Evolutionary conservation across 2,888 invertebrate species (phyloP), one percentile per base, ranked within the genome.

Genomic region (Sinhomidia bicolor): DNA sequence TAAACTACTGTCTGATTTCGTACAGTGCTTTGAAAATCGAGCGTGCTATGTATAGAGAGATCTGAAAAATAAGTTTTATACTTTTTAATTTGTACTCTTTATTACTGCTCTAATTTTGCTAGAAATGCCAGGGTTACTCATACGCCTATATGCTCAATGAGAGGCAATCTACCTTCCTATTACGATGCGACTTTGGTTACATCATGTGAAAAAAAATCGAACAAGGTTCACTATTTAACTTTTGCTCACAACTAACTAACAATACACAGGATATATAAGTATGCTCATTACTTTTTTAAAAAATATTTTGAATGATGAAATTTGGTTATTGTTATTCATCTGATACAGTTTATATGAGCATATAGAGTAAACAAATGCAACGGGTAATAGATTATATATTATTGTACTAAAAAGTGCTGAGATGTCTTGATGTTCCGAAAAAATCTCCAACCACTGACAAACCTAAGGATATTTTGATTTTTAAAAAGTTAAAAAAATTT

Each of bases 371-470:
- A 32, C 14, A n/a, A 65, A n/a, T 20, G 29, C 41, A 71, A 36
- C 20, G 17, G 68, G 68, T 17, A 41, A 71, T 65, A 36, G 36
- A 5, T 7, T 65, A 60, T 60, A 29, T 23, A 10, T 60, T 60
- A 51, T 17, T 51, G 12, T 51, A 51, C n/a, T n/a, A n/a, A n/a
- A n/a, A n/a, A n/a, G 47, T 14, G 47, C 47, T 2, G 2, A 1
- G 29, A 62, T 14, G 62, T 9, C n/a, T 29, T 0, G 23, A n/a
- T 57, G 57, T 23, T 1, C 23, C 1, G 57, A 62, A 62, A 62
- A 62, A 62, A 62, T 29, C 29, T 60, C 51, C 51, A 51, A 51
- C n/a, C n/a, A n/a, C n/a, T n/a, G n/a, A n/a, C n/a, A n/a, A n/a
- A n/a, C n/a, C n/a, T n/a, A n/a, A n/a, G n/a, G n/a, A n/a, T n/a